Conservation (phyloP, 2,888 invertebrate genomes). For the Gibbula magus region DNA sequence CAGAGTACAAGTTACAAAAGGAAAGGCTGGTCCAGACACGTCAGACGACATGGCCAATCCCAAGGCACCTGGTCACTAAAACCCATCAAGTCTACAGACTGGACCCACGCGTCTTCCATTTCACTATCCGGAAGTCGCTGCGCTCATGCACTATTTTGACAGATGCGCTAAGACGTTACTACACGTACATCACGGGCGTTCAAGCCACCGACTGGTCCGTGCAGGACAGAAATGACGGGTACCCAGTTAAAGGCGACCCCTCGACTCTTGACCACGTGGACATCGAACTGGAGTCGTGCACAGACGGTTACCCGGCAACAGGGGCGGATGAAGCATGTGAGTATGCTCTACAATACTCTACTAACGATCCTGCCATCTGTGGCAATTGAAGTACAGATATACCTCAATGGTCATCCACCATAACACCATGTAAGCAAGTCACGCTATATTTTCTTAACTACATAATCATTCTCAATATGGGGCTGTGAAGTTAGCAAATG, state of each 20-base stretch:
- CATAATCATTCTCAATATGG: too few relatives aligned
- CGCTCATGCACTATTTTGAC: not conserved
- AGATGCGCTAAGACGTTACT: not conserved
- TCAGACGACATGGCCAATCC: not conserved
- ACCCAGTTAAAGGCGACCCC: not conserved
- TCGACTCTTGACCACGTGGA: not conserved
- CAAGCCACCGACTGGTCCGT: not conserved
- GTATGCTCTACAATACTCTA: too few relatives aligned
- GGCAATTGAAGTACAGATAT: too few relatives aligned
- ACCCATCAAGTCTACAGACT: not conserved
- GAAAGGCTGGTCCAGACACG: not conserved
- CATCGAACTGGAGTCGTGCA: not conserved
- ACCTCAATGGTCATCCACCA: too few relatives aligned
- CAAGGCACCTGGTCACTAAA: not conserved
- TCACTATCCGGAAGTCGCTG: not conserved
- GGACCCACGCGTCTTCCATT: not conserved
- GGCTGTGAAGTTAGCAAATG: too few relatives aligned
- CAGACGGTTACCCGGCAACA: not conserved
- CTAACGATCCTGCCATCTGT: too few relatives aligned
- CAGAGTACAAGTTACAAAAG: too few relatives aligned
- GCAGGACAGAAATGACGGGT: not conserved
- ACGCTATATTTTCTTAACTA: too few relatives aligned
- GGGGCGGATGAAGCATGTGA: not conserved
- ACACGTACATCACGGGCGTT: not conserved
- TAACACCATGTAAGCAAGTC: too few relatives aligned